Conservation (phyloP, 2,113 vertebrate species). For the Myotis yumanensis region DNA sequence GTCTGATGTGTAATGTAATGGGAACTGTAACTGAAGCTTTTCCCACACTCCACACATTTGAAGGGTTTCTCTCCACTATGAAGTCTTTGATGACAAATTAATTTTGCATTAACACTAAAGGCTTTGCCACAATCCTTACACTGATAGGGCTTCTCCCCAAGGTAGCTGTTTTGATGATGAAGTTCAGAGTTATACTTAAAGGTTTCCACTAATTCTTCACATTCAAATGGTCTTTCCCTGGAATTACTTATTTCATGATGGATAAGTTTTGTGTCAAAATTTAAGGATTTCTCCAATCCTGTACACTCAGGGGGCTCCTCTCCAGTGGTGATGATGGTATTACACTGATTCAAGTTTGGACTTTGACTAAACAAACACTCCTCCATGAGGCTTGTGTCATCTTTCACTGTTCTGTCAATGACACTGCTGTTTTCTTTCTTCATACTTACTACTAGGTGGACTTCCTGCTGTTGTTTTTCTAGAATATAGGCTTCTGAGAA, state of each 20-base stretch:
- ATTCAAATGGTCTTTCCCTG: constrained; percentile 42
- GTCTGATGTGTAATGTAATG: constrained; percentile 74
- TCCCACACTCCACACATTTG: constrained; percentile 74
- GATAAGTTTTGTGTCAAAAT: constrained; percentile 17
- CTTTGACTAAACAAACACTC: constrained; percentile 30
- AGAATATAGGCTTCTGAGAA: constrained; percentile 32
- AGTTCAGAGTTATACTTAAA: constrained; percentile 45
- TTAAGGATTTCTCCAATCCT: neutral
- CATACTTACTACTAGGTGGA: neutral
- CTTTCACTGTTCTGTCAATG: neutral
- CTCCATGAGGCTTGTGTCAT: neutral
- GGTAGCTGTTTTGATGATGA: constrained; percentile 24
- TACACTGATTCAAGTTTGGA: neutral
- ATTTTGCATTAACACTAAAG: constrained; percentile 58
- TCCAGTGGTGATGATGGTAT: neutral
- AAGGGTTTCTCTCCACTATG: constrained; percentile 73
- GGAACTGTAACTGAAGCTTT: constrained; percentile 75
- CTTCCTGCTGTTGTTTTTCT: constrained; percentile 38
- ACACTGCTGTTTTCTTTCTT: constrained; percentile 22
- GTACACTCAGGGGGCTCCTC: neutral
- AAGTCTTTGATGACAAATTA: constrained; percentile 72
- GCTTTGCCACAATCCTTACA: constrained; percentile 59
- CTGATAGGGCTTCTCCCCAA: constrained; percentile 34
- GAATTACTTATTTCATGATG: constrained; percentile 48
- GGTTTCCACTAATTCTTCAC: constrained; percentile 52